A percentile compares a stretch with the other conserved stretches of the same genome.
phyloP scores from a whole-genome alignment of 2,888 invertebrate species.

The Phrixothrix hirtus region DNA sequence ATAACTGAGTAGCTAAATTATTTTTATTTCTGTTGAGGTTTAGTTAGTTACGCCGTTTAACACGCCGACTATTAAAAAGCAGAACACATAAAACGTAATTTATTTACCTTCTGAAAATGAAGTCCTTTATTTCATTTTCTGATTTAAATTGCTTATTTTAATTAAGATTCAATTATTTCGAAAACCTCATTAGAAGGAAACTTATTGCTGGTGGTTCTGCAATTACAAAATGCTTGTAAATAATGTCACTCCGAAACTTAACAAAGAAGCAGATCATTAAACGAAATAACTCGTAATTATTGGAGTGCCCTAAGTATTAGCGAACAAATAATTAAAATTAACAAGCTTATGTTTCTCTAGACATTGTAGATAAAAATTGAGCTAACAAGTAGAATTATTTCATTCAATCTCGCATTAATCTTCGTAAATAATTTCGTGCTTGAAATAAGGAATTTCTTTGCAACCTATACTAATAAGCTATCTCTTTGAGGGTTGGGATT shows the following conservation, averaged over 20 bases:
- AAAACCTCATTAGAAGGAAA: slow-evolving; percentile 3
- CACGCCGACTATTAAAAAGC: slow-evolving; percentile 23
- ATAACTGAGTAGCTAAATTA: slow-evolving; percentile 47
- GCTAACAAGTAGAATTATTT: slow-evolving; percentile 7
- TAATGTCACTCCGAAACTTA: background rate
- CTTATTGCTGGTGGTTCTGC: background rate
- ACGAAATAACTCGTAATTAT: slow-evolving; percentile 8
- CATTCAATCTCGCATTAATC: slow-evolving; percentile 5
- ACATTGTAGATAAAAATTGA: slow-evolving; percentile 2
- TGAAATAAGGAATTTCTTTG: slow-evolving; percentile 3
- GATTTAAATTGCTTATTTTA: too few species aligned
- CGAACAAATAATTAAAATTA: slow-evolving; percentile 10
- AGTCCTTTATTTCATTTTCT: too few species aligned
- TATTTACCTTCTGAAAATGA: too few species aligned
- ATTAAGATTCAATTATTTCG: slow-evolving; percentile 4
- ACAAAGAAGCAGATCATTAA: slow-evolving; percentile 12
- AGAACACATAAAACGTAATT: too few species aligned
- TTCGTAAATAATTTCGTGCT: slow-evolving; percentile 11
- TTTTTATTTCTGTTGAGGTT: slow-evolving; percentile 46
- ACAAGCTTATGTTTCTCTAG: slow-evolving; percentile 7
- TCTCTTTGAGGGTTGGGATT: slow-evolving; percentile 11
- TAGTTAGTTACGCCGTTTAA: slow-evolving; percentile 46
- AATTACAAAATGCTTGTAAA: background rate
- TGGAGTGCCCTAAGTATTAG: slow-evolving; percentile 3
- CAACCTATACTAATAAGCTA: slow-evolving; percentile 12